phyloP scores from a whole-genome alignment of 2,113 vertebrate genomes.

The Pyrgilauda ruficollis region DNA sequence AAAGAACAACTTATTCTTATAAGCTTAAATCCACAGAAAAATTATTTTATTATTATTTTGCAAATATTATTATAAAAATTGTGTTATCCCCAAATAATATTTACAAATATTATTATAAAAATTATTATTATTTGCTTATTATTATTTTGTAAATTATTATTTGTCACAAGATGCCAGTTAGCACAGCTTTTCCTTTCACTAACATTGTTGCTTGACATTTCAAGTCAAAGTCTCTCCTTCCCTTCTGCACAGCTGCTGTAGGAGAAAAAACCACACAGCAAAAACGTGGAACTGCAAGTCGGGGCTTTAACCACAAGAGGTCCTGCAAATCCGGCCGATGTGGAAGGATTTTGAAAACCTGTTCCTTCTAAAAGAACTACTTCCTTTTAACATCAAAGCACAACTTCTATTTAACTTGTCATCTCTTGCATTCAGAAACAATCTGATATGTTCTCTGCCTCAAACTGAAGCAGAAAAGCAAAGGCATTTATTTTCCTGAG shows the following conservation, averaged over 20 bases:
- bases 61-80: not conserved
- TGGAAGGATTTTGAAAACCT: accelerated
- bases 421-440: not conserved
- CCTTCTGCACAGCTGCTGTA: accelerated
- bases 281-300: not conserved
- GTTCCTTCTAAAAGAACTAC: accelerated
- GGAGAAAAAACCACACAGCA: accelerated
- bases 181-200: not conserved
- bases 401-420: not conserved
- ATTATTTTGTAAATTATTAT: not conserved
- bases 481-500: not conserved
- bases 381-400: not conserved
- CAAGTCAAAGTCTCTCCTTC: not conserved
- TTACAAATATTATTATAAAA: not conserved
- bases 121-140: not conserved
- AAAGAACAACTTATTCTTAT: not conserved
- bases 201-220: not conserved
- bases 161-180: not conserved
- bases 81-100: not conserved
- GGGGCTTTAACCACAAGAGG: constrained; percentile 17
- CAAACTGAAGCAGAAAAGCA: not conserved
- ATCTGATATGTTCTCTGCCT: not conserved
- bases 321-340: not conserved
- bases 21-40: not conserved
- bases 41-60: not conserved